Conservation (phyloP, 2,113 vertebrate species). For the Burhinus bistriatus region DNA sequence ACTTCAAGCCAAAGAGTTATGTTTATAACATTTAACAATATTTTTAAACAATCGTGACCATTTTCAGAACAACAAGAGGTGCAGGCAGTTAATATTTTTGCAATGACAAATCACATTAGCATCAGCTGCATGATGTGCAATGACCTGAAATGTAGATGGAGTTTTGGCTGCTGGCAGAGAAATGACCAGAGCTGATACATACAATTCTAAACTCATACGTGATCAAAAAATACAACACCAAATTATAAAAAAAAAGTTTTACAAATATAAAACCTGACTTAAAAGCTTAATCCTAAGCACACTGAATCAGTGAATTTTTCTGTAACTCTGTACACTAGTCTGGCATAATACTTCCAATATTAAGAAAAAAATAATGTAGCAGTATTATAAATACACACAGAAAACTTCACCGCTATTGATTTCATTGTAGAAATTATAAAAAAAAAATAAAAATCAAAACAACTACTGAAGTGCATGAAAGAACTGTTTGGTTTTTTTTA, state of each 20-base stretch:
- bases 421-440: not conserved
- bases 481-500: not conserved
- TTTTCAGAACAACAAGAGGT: constrained; percentile 16
- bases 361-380: not conserved
- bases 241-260: not conserved
- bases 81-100: constrained; percentile 10
- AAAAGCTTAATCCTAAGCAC: not conserved
- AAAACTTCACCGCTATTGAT: not conserved
- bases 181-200: not conserved
- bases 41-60: not conserved
- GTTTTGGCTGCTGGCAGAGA: not conserved
- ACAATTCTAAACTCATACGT: not conserved
- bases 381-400: not conserved
- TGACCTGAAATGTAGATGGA: not conserved
- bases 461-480: not conserved
- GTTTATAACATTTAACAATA: not conserved
- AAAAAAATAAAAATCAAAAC: not conserved
- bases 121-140: constrained; percentile 62
- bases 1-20: constrained; percentile 14
- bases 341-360: not conserved
- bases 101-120: constrained; percentile 31
- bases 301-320: not conserved
- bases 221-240: not conserved
- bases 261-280: not conserved
- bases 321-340: not conserved